Percentiles rank a stretch among this genome's conserved stretches.
Evolutionary conservation across 2,888 invertebrate genomes (phyloP).

Genomic region (Rhagonycha lutea): DNA sequence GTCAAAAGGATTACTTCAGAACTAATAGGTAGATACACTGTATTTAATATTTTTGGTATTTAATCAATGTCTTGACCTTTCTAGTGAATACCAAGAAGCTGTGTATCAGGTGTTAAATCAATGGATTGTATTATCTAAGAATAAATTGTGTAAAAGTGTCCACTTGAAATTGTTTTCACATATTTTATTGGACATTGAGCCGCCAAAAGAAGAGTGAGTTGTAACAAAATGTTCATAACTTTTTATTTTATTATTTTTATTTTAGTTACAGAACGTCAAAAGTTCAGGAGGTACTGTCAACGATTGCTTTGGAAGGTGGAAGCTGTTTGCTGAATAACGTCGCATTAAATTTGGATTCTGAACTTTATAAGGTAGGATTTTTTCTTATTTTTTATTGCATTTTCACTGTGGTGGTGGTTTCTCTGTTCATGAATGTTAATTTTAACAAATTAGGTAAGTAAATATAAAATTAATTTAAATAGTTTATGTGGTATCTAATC

Average conservation of each 20-base stretch:
- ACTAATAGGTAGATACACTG: slow-evolving; percentile 7
- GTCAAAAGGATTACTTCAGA: slow-evolving; percentile 18
- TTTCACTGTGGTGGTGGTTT: background rate
- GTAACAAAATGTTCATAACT: background rate
- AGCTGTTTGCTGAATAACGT: slow-evolving; percentile 2
- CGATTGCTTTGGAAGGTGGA: slow-evolving; percentile 4
- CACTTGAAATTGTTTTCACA: slow-evolving; percentile 27
- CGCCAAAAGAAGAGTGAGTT: slow-evolving; percentile 7
- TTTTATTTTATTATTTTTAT: background rate
- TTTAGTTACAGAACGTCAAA: background rate
- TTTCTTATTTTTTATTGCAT: background rate
- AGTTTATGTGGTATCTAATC: background rate
- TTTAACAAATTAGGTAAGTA: background rate
- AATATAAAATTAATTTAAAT: background rate
- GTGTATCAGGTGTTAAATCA: slow-evolving; percentile 25
- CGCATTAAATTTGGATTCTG: slow-evolving; percentile 2
- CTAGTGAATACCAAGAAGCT: slow-evolving; percentile 29
- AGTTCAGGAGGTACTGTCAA: slow-evolving; percentile 1
- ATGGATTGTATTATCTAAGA: slow-evolving; percentile 26
- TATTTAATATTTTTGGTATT: background rate
- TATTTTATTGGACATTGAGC: slow-evolving; percentile 27
- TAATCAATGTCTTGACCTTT: background rate
- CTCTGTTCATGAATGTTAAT: background rate
- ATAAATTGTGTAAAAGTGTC: slow-evolving; percentile 18
- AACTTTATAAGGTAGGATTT: slow-evolving; percentile 5